Percentiles rank a stretch among this genome's conserved stretches.
These are phyloP conservation scores for Ptilonorhynchus violaceus DNA, from an alignment of 2,113 vertebrate genomes.

Conservation along the genomic window DNA sequence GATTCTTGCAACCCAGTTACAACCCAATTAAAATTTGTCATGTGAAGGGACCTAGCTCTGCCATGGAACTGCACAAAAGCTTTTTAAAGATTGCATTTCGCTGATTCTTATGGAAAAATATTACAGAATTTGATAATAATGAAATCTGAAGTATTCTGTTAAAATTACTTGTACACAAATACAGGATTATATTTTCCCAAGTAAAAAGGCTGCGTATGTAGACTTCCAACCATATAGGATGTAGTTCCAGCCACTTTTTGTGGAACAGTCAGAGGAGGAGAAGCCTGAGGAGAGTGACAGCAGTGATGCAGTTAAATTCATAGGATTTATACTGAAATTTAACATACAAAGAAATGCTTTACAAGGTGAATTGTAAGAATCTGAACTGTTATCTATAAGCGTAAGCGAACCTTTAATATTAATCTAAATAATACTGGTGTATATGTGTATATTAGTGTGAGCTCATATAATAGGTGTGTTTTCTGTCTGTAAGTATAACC, in stretches of 20 bases:
- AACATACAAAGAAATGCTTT: neutral
- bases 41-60: conserved; percentile 28
- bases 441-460: neutral
- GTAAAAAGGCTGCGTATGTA: neutral
- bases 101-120: neutral
- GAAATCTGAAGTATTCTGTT: neutral
- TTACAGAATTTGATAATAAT: neutral
- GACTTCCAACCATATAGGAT: neutral
- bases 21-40: conserved; percentile 49
- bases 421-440: neutral
- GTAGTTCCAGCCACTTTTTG: neutral
- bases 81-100: neutral
- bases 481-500: neutral
- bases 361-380: neutral
- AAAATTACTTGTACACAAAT: neutral
- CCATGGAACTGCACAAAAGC: neutral
- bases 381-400: neutral
- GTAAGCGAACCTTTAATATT: neutral
- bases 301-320: neutral
- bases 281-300: neutral
- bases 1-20: neutral
- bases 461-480: neutral
- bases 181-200: neutral
- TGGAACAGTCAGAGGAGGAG: neutral
- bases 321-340: neutral